A percentile compares a stretch with the other conserved stretches of the same genome.
phyloP scores from a whole-genome alignment of 2,113 vertebrate genomes.

The Alosa alosa region DNA sequence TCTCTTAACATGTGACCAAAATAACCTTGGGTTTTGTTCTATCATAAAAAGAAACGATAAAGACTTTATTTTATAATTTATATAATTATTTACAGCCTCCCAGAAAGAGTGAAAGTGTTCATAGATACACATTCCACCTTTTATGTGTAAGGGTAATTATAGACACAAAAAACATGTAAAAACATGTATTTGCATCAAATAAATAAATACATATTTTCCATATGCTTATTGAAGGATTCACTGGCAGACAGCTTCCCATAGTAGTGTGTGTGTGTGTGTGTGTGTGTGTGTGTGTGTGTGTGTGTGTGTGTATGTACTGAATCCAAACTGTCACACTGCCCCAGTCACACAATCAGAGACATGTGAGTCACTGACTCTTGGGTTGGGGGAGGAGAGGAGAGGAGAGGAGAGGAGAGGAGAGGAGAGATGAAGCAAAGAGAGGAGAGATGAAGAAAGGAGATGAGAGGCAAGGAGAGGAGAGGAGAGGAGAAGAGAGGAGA shows the following conservation, averaged over 20 bases:
- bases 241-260: neutral
- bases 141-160: neutral
- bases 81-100: neutral
- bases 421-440: neutral
- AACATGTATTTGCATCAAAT: too few species aligned
- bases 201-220: neutral
- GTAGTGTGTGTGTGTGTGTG: constrained; percentile 5
- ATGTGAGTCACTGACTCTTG: neutral
- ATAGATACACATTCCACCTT: neutral
- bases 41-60: neutral
- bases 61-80: neutral
- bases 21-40: neutral
- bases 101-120: neutral
- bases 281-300: neutral
- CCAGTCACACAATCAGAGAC: neutral
- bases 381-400: neutral
- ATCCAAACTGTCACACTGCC: neutral
- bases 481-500: too few species aligned
- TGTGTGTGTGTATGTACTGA: neutral
- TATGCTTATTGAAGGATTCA: neutral
- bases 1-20: neutral
- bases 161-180: too few species aligned
- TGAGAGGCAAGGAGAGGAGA: too few species aligned
- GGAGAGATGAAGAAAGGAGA: neutral
- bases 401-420: neutral